phyloP scores from a whole-genome alignment of 2,113 vertebrate genomes.

The Mesocricetus auratus region DNA sequence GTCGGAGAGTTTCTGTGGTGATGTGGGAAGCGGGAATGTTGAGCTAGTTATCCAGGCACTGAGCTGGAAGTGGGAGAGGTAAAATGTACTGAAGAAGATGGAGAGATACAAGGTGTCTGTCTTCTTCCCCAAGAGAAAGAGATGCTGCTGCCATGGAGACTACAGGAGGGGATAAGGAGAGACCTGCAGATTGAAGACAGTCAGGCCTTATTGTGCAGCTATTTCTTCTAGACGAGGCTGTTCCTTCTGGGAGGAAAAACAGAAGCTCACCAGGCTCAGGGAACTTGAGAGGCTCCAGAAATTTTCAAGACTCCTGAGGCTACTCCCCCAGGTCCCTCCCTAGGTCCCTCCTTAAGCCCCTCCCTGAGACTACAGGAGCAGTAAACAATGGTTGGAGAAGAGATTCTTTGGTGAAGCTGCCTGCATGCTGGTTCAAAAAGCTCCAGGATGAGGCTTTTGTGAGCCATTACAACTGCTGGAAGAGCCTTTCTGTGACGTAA shows the following conservation, averaged over 20 bases:
- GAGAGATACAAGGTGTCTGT: not conserved
- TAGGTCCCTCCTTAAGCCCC: not conserved
- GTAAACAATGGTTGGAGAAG: not conserved
- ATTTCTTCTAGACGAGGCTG: not conserved
- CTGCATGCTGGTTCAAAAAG: not conserved
- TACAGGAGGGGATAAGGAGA: not conserved
- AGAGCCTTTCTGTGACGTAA: not conserved
- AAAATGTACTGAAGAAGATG: not conserved
- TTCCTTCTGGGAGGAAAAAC: not conserved
- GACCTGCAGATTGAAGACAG: not conserved
- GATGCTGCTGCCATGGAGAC: no score
- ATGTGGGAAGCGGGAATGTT: no score
- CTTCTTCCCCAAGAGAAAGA: not conserved
- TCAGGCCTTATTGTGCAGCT: not conserved
- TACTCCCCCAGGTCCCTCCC: not conserved
- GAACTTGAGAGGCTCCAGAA: not conserved
- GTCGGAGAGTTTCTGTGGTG: not conserved
- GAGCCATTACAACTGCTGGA: not conserved
- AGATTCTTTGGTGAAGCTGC: not conserved
- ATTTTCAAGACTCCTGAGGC: not conserved
- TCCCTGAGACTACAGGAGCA: not conserved
- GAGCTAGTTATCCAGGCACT: not conserved
- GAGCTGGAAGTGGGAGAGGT: not conserved
- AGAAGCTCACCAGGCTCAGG: not conserved
- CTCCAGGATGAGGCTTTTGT: not conserved